Percentiles rank a stretch among this genome's conserved stretches.
Evolutionary conservation across 1,140 invertebrate species (phyloP).

Genomic region (Drosophila cardini): DNA sequence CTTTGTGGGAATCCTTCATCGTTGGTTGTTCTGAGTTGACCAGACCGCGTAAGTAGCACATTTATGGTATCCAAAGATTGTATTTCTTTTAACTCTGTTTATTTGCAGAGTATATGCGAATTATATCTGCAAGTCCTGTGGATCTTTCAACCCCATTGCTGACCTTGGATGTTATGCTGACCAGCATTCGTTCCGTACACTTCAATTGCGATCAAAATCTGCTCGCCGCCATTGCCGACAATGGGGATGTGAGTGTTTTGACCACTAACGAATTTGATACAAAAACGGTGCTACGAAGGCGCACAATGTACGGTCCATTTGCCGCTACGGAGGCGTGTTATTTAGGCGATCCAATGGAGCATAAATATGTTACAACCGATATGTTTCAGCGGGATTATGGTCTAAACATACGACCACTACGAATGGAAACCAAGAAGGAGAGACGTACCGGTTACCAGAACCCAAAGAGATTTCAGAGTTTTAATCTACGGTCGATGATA

Average conservation of each 20-base stretch:
- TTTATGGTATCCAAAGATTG: background rate
- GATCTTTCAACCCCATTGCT: slow-evolving; percentile 30
- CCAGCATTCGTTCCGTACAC: slow-evolving; percentile 50
- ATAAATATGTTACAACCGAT: slow-evolving; percentile 27
- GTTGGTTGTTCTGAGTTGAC: slow-evolving; percentile 42
- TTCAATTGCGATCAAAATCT: slow-evolving; percentile 49
- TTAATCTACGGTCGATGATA: slow-evolving; percentile 38
- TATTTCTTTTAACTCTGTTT: background rate
- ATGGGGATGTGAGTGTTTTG: slow-evolving; percentile 64
- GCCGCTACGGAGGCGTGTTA: slow-evolving; percentile 39
- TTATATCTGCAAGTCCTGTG: slow-evolving; percentile 46
- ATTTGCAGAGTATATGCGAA: slow-evolving; percentile 43
- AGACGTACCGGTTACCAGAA: slow-evolving; percentile 25
- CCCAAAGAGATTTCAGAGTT: slow-evolving; percentile 31
- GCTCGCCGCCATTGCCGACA: slow-evolving; percentile 45
- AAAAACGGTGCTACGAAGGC: slow-evolving; percentile 27
- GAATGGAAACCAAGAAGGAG: background rate
- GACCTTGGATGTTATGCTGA: slow-evolving; percentile 49
- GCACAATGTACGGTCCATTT: slow-evolving; percentile 18
- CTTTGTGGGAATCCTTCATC: slow-evolving; percentile 62
- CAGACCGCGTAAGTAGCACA: slow-evolving; percentile 37
- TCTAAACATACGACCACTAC: slow-evolving; percentile 51
- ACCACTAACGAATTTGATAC: slow-evolving; percentile 48
- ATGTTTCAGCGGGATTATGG: slow-evolving; percentile 61
- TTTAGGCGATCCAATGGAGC: slow-evolving; percentile 15